Conservation (phyloP, 2,113 vertebrate genomes). For the Macrotis lagotis region DNA sequence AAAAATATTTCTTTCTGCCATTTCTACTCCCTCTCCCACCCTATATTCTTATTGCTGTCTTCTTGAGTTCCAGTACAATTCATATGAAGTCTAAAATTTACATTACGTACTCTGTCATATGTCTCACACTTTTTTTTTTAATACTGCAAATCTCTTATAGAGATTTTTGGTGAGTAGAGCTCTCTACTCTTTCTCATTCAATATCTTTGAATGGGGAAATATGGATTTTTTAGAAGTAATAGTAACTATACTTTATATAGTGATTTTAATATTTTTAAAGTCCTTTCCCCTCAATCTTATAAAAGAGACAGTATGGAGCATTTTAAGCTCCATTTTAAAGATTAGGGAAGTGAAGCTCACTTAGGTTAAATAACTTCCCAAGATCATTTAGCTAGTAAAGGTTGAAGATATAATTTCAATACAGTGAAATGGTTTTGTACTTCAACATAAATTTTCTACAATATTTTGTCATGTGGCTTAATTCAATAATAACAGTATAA, state of each 20-base stretch:
- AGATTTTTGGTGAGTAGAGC: neutral
- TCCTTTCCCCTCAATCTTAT: neutral
- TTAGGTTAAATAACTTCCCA: neutral
- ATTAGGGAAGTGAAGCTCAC: neutral
- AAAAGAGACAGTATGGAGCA: neutral
- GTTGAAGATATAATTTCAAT: neutral
- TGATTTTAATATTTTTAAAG: neutral
- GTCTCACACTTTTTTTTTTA: neutral
- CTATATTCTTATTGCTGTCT: neutral
- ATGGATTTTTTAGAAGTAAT: neutral
- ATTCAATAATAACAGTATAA: neutral
- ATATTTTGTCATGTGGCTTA: neutral
- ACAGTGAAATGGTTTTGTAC: neutral
- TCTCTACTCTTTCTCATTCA: neutral
- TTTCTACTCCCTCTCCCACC: neutral
- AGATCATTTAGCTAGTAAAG: neutral
- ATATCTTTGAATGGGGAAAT: neutral
- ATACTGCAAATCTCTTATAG: neutral
- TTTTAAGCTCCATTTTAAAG: neutral
- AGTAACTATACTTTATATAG: neutral
- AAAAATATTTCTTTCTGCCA: neutral
- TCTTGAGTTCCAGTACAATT: neutral
- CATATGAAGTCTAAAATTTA: too few relatives aligned
- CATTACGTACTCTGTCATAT: neutral
- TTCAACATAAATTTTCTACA: neutral